Evolutionary conservation across 2,888 invertebrate species (phyloP).

Genomic region (Drosophila austrosaltans): DNA sequence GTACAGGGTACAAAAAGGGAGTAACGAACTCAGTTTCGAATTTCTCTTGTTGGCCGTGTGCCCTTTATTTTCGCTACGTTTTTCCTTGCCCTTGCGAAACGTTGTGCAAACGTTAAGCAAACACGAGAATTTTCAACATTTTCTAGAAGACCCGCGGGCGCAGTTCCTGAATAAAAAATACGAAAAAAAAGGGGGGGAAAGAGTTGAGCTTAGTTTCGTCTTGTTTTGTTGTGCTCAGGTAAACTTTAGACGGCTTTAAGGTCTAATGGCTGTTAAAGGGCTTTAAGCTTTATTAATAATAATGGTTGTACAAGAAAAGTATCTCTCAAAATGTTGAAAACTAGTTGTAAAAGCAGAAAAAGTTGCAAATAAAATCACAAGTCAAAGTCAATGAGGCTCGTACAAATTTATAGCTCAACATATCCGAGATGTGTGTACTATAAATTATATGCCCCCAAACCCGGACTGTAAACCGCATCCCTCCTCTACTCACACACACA

Average conservation of each 20-base stretch:
- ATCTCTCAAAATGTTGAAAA: background rate
- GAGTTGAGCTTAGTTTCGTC: constrained; percentile 22
- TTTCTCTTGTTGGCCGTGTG: constrained; percentile 2
- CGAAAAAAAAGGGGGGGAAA: constrained; percentile 4
- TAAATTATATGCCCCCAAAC: constrained; percentile 56
- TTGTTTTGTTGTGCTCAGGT: constrained; percentile 39
- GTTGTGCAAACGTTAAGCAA: constrained; percentile 21
- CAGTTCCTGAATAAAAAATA: background rate
- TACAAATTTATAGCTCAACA: constrained; percentile 59
- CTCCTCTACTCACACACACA: background rate
- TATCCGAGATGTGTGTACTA: constrained; percentile 45
- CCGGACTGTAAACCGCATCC: background rate
- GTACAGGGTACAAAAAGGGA: background rate
- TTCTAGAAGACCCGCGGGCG: constrained; percentile 14
- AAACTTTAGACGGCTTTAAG: constrained; percentile 50
- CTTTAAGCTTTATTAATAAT: constrained; percentile 46
- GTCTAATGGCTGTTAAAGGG: constrained; percentile 59
- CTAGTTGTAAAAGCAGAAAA: constrained; percentile 10
- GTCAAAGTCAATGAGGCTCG: constrained; percentile 62
- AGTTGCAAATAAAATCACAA: constrained; percentile 48
- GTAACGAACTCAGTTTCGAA: background rate
- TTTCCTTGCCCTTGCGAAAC: constrained; percentile 24
- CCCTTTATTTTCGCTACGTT: constrained; percentile 3
- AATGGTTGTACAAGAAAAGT: background rate
- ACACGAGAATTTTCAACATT: constrained; percentile 15